Evolutionary conservation across 2,888 invertebrate species (phyloP).

Genomic region (Punctoribates punctum): DNA sequence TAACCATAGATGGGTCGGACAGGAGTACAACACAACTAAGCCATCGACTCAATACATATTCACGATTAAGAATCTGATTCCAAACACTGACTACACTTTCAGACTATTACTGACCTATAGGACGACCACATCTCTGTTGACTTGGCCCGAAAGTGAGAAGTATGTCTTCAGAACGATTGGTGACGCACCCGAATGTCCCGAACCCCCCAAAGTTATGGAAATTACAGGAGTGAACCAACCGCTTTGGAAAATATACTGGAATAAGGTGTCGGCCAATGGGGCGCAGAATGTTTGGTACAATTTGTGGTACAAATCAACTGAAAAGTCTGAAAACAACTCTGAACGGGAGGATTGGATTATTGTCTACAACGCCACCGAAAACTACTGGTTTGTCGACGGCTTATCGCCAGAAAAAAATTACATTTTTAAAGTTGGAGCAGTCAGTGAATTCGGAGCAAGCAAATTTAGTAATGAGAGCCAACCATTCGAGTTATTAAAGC

Average conservation of each 20-base stretch:
- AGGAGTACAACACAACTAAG: constrained; percentile 8
- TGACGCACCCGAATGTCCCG: constrained; percentile 69
- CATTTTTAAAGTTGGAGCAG: constrained; percentile 71
- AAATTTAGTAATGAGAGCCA: constrained; percentile 66
- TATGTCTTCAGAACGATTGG: constrained; percentile 64
- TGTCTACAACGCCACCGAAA: constrained; percentile 58
- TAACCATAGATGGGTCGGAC: constrained; percentile 6
- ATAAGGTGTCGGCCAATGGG: constrained; percentile 52
- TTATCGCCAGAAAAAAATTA: constrained; percentile 63
- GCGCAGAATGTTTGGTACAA: constrained; percentile 46
- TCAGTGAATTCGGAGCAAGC: constrained; percentile 78
- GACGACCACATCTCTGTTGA: constrained; percentile 59
- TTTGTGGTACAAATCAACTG: constrained; percentile 1
- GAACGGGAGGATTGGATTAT: constrained; percentile 50
- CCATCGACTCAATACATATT: constrained; percentile 45
- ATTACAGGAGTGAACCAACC: constrained; percentile 60
- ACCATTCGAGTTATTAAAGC: constrained; percentile 60
- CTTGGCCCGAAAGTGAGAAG: constrained; percentile 62
- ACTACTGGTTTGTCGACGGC: constrained; percentile 70
- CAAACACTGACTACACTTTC: constrained; percentile 74
- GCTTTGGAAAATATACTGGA: constrained; percentile 76
- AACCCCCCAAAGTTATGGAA: constrained; percentile 68
- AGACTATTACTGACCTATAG: constrained; percentile 64
- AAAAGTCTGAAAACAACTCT: not conserved
- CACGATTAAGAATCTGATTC: constrained; percentile 59